These are phyloP conservation scores for Anthopleura xanthogrammica DNA, from an alignment of 92 coral and sea anemone genomes.

Conservation along the genomic window DNA sequence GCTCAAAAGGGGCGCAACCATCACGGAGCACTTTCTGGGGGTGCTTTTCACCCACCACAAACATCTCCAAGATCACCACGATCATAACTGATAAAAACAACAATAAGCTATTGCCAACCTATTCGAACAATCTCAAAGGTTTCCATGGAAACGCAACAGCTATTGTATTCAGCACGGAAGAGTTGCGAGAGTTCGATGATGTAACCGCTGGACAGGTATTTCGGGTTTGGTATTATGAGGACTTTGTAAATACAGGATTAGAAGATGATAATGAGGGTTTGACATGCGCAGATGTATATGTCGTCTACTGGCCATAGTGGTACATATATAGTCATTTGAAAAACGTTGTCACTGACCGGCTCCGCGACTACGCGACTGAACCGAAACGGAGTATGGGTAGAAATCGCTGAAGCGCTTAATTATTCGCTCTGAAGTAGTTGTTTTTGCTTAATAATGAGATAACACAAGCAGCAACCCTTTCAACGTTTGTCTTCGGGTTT, in stretches of 20 bases:
- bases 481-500: too few relatives aligned
- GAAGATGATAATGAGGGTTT: background rate
- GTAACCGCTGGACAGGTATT: conserved; percentile 10
- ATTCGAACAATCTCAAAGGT: background rate
- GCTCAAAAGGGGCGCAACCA: background rate
- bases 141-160: conserved; percentile 1
- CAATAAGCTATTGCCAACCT: background rate
- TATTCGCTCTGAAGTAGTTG: too few relatives aligned
- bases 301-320: background rate
- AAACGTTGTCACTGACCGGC: too few relatives aligned
- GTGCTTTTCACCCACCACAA: background rate
- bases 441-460: too few relatives aligned
- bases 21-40: background rate
- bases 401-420: too few relatives aligned
- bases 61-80: background rate
- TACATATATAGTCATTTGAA: too few relatives aligned
- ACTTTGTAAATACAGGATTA: background rate
- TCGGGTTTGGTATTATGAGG: conserved; percentile 7
- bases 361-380: too few relatives aligned
- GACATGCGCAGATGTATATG: background rate
- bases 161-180: background rate
- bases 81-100: background rate
- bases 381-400: too few relatives aligned
- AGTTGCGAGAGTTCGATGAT: background rate
- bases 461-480: too few relatives aligned